phyloP scores from a whole-genome alignment of 2,888 invertebrate species.

The Dryomyza anilis region DNA sequence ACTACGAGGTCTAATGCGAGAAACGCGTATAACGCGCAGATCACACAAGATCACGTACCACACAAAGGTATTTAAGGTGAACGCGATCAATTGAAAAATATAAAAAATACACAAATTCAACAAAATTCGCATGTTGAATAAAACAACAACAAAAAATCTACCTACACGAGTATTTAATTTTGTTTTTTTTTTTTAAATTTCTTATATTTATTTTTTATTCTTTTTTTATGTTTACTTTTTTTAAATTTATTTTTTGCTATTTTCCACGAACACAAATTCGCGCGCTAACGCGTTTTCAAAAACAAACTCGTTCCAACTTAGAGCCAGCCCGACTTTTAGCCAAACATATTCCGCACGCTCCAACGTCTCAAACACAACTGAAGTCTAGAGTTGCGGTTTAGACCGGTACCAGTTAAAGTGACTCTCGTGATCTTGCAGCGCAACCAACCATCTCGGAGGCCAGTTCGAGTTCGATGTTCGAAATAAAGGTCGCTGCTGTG shows the following conservation, averaged over 20 bases:
- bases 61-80: background rate
- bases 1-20: background rate
- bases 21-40: background rate
- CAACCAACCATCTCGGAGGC: background rate
- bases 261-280: background rate
- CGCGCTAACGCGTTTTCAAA: too few relatives aligned
- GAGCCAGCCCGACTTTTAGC: background rate
- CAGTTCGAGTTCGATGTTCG: conserved; percentile 13
- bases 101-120: background rate
- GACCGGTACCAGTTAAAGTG: background rate
- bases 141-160: background rate
- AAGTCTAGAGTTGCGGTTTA: too few relatives aligned
- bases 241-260: background rate
- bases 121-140: conserved; percentile 5
- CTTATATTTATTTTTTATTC: background rate
- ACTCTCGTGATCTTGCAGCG: background rate
- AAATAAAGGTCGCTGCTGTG: background rate
- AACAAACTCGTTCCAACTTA: too few relatives aligned
- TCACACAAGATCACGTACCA: conserved; percentile 9
- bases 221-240: background rate
- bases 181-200: background rate
- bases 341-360: background rate
- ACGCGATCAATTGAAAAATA: background rate
- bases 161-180: conserved; percentile 9
- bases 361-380: background rate